A percentile compares a stretch with the other conserved stretches of the same genome.
Evolutionary conservation across 2,888 invertebrate species (phyloP).

Genomic region (Torymus aiolomorphi): DNA sequence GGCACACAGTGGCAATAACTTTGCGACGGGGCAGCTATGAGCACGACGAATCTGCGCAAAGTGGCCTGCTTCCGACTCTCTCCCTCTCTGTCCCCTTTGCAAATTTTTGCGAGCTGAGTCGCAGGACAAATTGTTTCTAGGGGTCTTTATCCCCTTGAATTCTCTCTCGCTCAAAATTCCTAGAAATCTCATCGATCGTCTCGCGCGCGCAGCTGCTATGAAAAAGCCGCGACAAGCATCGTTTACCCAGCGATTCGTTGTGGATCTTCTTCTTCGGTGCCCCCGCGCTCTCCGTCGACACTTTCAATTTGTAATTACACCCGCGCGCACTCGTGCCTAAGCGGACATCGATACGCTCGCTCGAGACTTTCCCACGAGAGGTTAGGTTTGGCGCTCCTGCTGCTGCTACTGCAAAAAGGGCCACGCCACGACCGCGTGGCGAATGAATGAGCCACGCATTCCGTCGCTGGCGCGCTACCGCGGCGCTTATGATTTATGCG

Average conservation of each 20-base stretch:
- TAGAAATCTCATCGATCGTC: too few species aligned
- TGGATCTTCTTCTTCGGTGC: conserved; percentile 2
- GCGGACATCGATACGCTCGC: background rate
- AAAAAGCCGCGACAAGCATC: conserved; percentile 27
- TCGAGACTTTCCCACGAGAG: conserved; percentile 24
- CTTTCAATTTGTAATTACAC: conserved; percentile 16
- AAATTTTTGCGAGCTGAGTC: too few species aligned
- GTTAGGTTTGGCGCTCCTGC: background rate
- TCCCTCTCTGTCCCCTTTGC: too few species aligned
- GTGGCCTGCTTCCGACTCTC: too few species aligned
- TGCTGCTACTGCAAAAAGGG: too few species aligned
- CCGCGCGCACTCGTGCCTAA: background rate
- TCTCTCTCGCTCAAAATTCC: too few species aligned
- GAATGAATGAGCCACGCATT: conserved; percentile 47
- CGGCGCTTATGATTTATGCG: conserved; percentile 40
- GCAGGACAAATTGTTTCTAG: too few species aligned
- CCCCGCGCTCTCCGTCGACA: background rate
- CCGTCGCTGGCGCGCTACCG: background rate
- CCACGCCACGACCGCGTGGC: conserved; percentile 8
- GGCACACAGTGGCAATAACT: conserved; percentile 24
- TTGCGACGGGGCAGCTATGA: conserved; percentile 67
- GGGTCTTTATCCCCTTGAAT: too few species aligned
- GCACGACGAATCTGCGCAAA: conserved; percentile 60
- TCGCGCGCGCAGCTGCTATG: too few species aligned
- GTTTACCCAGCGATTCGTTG: conserved; percentile 19